Conservation (phyloP, 2,113 vertebrate genomes). For the Anguilla rostrata region DNA sequence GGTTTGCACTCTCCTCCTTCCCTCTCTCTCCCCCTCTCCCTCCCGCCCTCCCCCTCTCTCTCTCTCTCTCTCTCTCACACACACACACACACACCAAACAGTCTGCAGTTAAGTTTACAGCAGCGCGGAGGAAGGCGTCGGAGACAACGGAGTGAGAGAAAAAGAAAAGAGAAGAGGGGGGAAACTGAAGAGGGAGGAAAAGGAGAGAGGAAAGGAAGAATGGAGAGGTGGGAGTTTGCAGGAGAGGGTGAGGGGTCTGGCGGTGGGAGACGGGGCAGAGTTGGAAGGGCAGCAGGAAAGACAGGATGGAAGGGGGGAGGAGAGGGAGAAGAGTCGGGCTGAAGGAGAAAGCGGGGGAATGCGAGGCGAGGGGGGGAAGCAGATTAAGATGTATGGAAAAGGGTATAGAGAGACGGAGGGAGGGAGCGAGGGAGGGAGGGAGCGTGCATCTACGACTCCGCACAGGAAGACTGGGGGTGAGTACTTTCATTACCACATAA, state of each 20-base stretch:
- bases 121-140: constrained; percentile 49
- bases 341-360: constrained; percentile 43
- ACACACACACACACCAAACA: constrained; percentile 50
- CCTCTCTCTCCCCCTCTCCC: constrained; percentile 36
- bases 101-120: constrained; percentile 60
- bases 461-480: constrained; percentile 33
- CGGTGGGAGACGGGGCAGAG: constrained; percentile 31
- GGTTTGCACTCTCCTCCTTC: constrained; percentile 61
- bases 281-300: constrained; percentile 46
- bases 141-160: constrained; percentile 39
- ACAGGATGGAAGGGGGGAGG: constrained; percentile 30
- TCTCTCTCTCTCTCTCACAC: constrained; percentile 30
- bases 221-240: constrained; percentile 34
- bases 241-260: constrained; percentile 32
- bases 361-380: constrained; percentile 38
- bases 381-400: constrained; percentile 35
- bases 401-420: constrained; percentile 29
- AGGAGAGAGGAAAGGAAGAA: constrained; percentile 11
- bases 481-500: constrained; percentile 16
- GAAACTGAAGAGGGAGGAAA: constrained; percentile 17
- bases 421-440: constrained; percentile 39
- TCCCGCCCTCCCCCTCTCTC: constrained; percentile 28
- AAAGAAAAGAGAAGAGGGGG: constrained; percentile 18
- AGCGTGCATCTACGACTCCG: constrained; percentile 17
- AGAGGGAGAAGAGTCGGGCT: constrained; percentile 2